Conservation (phyloP, 1,140 invertebrate genomes). For the Brachionus paranguensis region DNA sequence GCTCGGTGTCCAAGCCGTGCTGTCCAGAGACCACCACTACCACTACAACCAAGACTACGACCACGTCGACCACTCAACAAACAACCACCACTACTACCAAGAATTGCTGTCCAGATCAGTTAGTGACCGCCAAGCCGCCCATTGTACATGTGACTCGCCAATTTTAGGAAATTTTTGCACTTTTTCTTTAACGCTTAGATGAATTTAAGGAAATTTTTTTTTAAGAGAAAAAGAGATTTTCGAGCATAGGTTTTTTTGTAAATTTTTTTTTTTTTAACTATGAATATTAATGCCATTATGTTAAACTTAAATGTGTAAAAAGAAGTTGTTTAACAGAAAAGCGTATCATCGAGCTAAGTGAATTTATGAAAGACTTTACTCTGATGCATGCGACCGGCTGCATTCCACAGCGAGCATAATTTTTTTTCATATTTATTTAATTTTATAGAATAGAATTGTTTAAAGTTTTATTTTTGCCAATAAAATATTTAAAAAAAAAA, state of each 20-base stretch:
- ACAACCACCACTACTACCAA: constrained; percentile 11
- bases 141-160: constrained; percentile 31
- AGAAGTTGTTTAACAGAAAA: neutral
- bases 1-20: neutral
- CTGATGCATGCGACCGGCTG: neutral
- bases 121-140: neutral
- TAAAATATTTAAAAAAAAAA: neutral
- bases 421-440: neutral
- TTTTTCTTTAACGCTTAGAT: neutral
- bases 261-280: neutral
- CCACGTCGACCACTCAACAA: neutral
- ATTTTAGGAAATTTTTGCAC: neutral
- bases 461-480: neutral
- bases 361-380: neutral
- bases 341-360: neutral
- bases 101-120: constrained; percentile 1
- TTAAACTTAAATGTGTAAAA: neutral
- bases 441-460: neutral
- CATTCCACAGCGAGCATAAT: neutral
- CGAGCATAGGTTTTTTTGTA: neutral
- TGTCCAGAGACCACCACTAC: constrained; percentile 15
- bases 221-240: neutral
- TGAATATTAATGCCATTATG: neutral
- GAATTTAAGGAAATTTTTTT: neutral
- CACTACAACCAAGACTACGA: neutral